A percentile compares a stretch with the other conserved stretches of the same genome.
Evolutionary conservation across 1,140 invertebrate species (phyloP).

Genomic region (Popillia japonica): DNA sequence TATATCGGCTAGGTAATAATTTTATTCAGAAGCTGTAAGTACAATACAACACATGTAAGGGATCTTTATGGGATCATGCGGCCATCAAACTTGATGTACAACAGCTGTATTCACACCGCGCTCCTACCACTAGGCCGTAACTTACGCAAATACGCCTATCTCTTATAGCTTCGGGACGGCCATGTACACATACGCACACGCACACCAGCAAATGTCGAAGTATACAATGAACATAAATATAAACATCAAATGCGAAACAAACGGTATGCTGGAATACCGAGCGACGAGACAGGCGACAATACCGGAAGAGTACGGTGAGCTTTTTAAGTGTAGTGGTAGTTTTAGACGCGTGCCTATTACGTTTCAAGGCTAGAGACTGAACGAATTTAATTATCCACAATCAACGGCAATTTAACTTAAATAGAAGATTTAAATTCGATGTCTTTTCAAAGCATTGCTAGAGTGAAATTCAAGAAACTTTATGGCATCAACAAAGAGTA

Average conservation of each 20-base stretch:
- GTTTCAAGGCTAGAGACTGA: too few relatives aligned
- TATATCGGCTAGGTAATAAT: constrained; percentile 30
- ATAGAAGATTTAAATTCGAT: too few relatives aligned
- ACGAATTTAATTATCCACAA: too few relatives aligned
- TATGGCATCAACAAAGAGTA: too few relatives aligned
- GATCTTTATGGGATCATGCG: constrained; percentile 33
- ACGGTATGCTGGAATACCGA: neutral
- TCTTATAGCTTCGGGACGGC: constrained; percentile 3
- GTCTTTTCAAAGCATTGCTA: too few relatives aligned
- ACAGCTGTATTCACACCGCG: constrained; percentile 33
- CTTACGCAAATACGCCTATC: constrained; percentile 34
- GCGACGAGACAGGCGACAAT: neutral
- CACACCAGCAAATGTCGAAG: neutral
- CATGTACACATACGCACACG: constrained; percentile 3
- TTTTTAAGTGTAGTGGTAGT: neutral
- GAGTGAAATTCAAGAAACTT: too few relatives aligned
- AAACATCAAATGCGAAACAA: constrained; percentile 30
- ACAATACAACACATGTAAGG: constrained; percentile 33
- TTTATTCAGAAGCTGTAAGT: constrained; percentile 33
- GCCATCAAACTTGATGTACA: constrained; percentile 34
- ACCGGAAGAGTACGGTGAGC: neutral
- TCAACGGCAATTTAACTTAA: too few relatives aligned
- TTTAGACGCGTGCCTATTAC: neutral
- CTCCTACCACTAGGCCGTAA: constrained; percentile 30
- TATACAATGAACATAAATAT: constrained; percentile 28